A percentile compares a stretch with the other conserved stretches of the same genome.
Conservation (phyloP, 2,797 vertebrate genomes). For the Rhynchotus rufescens region DNA sequence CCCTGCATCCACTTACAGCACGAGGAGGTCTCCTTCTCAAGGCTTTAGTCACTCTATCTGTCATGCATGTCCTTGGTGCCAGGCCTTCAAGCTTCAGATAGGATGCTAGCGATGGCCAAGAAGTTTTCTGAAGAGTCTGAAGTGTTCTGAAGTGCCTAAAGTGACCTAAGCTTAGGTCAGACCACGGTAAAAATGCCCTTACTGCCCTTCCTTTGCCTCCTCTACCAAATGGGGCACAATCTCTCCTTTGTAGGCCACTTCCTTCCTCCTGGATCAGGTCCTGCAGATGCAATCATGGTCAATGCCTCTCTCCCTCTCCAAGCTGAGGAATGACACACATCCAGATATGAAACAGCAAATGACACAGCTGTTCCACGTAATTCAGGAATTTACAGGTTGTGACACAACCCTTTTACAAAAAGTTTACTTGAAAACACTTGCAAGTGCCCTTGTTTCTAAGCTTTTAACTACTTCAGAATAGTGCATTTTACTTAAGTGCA, state of each 20-base stretch:
- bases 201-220: slow-evolving; percentile 7
- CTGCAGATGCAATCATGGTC: accelerated
- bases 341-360: background rate
- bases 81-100: background rate
- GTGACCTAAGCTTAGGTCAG: background rate
- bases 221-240: background rate
- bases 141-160: background rate
- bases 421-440: background rate
- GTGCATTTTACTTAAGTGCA: background rate
- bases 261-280: background rate
- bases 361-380: background rate
- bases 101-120: background rate
- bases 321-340: background rate
- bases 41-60: accelerated
- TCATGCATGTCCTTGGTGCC: background rate
- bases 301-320: background rate
- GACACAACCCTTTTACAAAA: background rate
- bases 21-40: background rate
- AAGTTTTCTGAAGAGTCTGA: background rate
- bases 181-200: background rate
- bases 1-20: background rate
- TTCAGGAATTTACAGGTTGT: background rate
- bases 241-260: background rate
- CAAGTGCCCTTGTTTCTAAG: background rate
- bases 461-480: background rate